Evolutionary conservation across 30 jellyfish, hydroid and myxozoan species (phyloP).

Genomic region (Sanderia malayensis): DNA sequence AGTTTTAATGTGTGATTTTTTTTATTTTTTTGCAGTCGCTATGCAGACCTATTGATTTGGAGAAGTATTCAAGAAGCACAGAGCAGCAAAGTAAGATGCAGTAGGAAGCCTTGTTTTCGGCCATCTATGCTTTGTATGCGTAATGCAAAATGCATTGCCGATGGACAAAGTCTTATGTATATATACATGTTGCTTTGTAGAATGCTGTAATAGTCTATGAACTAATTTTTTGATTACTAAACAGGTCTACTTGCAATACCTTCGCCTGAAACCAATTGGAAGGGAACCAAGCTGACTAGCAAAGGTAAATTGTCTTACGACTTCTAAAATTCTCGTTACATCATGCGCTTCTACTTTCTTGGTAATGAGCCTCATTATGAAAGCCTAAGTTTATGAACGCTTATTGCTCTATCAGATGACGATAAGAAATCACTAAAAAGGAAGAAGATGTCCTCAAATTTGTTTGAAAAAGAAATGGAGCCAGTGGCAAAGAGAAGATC

Average conservation of each 20-base stretch:
- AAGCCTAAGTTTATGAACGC: neutral
- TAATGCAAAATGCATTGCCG: no score
- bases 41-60: conserved; percentile 67
- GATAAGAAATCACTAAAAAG: conserved; percentile 62
- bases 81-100: conserved; percentile 88
- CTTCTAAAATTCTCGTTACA: no score
- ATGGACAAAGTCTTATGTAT: no score
- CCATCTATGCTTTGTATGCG: no score
- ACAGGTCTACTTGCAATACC: conserved; percentile 52
- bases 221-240: neutral
- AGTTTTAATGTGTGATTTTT: no score
- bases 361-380: no score
- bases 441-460: conserved; percentile 47
- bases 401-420: conserved; percentile 16
- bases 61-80: conserved; percentile 45
- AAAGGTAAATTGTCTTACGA: no score
- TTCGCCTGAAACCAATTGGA: conserved; percentile 60
- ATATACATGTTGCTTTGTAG: no score
- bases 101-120: no score
- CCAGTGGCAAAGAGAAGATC: conserved; percentile 90
- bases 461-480: conserved; percentile 57
- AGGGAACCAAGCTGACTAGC: conserved; percentile 39
- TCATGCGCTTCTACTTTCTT: no score
- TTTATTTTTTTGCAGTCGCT: conserved; percentile 62
- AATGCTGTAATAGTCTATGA: neutral